A percentile compares a stretch with the other conserved stretches of the same genome.
These are phyloP conservation scores for Drosophila pseudotalamancana DNA, from an alignment of 2,888 invertebrate species.

Conservation along the genomic window DNA sequence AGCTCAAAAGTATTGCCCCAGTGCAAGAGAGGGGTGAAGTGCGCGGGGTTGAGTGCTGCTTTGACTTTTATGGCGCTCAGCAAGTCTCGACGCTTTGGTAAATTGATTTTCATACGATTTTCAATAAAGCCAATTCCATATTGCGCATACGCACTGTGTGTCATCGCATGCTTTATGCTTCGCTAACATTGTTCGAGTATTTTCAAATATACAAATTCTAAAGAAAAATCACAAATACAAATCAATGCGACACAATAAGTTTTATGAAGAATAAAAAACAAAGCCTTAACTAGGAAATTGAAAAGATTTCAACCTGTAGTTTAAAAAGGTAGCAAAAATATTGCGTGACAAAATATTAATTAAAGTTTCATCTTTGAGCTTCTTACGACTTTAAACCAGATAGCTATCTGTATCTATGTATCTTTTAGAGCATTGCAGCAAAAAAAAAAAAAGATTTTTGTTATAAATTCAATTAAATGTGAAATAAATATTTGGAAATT, in stretches of 20 bases:
- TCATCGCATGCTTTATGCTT: slow-evolving; percentile 48
- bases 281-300: background rate
- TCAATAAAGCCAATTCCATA: slow-evolving; percentile 74
- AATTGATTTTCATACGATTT: slow-evolving; percentile 75
- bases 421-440: too few species aligned
- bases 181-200: slow-evolving; percentile 18
- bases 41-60: slow-evolving; percentile 7
- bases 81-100: slow-evolving; percentile 48
- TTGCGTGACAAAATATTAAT: too few species aligned
- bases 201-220: slow-evolving; percentile 20
- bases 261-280: background rate
- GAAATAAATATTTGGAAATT: too few species aligned
- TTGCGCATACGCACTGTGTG: slow-evolving; percentile 61
- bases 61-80: slow-evolving; percentile 51
- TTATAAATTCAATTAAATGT: background rate
- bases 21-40: background rate
- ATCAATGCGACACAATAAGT: background rate
- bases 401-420: too few species aligned
- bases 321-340: too few species aligned
- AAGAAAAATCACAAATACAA: slow-evolving; percentile 8
- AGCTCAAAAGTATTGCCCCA: slow-evolving; percentile 56
- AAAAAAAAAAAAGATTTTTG: too few species aligned
- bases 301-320: background rate
- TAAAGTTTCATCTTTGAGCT: too few species aligned
- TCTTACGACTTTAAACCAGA: too few species aligned